Evolutionary conservation across 1,140 invertebrate species (phyloP), one percentile per base, ranked within the genome.

Genomic region (Pararge aegeria): DNA sequence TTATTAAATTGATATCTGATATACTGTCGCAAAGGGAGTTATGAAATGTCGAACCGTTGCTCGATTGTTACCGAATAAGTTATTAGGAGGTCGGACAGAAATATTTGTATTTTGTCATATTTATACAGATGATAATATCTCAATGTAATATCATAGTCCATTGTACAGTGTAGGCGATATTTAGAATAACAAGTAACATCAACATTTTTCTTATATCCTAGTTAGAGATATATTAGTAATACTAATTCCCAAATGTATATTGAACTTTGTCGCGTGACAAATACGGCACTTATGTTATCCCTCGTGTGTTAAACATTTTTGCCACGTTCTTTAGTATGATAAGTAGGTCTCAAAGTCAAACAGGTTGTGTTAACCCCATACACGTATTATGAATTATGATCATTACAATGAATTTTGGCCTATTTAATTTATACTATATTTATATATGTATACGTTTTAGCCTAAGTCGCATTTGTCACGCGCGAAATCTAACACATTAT

Each of bases 31-130:
- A 81, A 79, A 86, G 78, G 80, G 78, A 80, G 78, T 46, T 78
- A 77, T 75, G 68, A 75, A 74, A 78, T 78, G 74, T 76, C 73
- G 77, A 83, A 81, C n/a, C 74, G 76, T 86, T 79, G 70, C 78
- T 78, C 77, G 80, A 81, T 86, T 80, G 83, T 89, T 87, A 87
- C 86, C 81, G 79, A 75, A 71, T 84, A 82, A 78, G 77, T 80
- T 76, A 80, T 78, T 78, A 80, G 68, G 69, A 76, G 73, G 69
- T 75, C 75, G 80, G 83, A 78, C 76, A 81, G 70, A 88, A 78
- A 82, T 83, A 20, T 87, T 81, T 83, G 83, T 89, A 89, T 89
- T 87, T 89, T 89, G 80, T 85, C 86, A 89, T 78, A 70, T 89
- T 89, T 89, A 85, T 89, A 89, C 86, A 72, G 82, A 83, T 77